Evolutionary conservation across 2,888 invertebrate species (phyloP), one percentile per base, ranked within the genome.

Genomic region (Atherix ibis): DNA sequence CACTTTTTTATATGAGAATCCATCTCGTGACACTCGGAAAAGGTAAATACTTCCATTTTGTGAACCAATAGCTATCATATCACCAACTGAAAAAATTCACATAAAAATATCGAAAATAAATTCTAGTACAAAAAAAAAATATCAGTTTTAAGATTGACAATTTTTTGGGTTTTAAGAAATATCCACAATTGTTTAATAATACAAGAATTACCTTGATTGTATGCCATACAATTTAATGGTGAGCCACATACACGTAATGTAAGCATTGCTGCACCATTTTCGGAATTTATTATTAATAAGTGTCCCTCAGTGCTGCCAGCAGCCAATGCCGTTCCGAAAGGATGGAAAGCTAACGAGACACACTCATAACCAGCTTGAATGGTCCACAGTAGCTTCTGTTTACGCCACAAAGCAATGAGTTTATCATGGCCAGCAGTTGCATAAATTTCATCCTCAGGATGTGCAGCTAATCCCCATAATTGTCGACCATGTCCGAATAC

Each of bases 351-450:
- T 41, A 89, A 63, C 3, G 87, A 82, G 24, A 87, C 79, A 51
- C 88, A 88, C 57, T 91, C 91, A 53, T 83, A 85, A 33, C 85
- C 76, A 52, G 87, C 83, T 66, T 84, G 82, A 26, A 82, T 77
- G 34, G 76, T 80, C 80, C 89, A 91, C 28, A 87, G 68, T 9
- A 88, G 66, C 61, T 84, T 84, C 54, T 85, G 87, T 39, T 84
- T 78, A 40, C 84, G 73, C 92, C 92, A 92, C 28, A 89, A 64
- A 3, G 85, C 85, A 41, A 92, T 83, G 47, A 82, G 79, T 54
- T 85, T 84, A 56, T 91, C 91, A 48, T 84, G 82, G 0, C 91
- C 91, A 2, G 89, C 89, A 1, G 91, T 87, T 2, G 89, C 85
- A 51, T 88, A 89, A 44, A 87, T 71, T 58, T 89, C 88, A 50